phyloP scores from a whole-genome alignment of 2,797 vertebrate species.

The Lateolabrax maculatus region DNA sequence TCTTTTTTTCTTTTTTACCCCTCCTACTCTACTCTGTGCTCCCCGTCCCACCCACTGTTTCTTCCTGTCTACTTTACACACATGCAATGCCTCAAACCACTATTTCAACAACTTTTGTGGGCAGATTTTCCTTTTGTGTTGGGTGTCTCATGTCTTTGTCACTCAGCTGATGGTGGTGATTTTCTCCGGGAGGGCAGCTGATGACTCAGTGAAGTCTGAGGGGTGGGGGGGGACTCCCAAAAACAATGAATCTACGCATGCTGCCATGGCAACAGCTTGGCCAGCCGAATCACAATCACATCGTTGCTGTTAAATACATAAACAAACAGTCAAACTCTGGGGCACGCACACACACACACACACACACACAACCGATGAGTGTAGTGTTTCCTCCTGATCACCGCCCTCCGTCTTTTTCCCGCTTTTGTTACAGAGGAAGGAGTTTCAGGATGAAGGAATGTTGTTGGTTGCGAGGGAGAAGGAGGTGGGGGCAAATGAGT shows the following conservation, averaged over 20 bases:
- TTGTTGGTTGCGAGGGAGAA: conserved; percentile 61
- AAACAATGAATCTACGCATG: conserved; percentile 55
- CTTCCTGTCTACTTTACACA: conserved; percentile 29
- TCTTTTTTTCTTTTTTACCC: conserved; percentile 6
- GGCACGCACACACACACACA: background rate
- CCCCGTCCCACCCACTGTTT: conserved; percentile 10
- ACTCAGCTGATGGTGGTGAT: conserved; percentile 55
- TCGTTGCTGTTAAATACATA: conserved; percentile 27
- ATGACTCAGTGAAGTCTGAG: conserved; percentile 75
- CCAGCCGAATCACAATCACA: conserved; percentile 33
- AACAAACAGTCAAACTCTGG: conserved; percentile 22
- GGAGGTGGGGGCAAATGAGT: conserved; percentile 51
- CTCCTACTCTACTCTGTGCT: conserved; percentile 4
- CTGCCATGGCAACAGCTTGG: conserved; percentile 74
- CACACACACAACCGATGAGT: background rate
- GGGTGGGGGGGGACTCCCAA: conserved; percentile 67
- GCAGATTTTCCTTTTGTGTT: conserved; percentile 40
- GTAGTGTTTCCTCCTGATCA: conserved; percentile 40
- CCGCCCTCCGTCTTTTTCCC: conserved; percentile 64
- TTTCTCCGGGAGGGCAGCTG: conserved; percentile 30
- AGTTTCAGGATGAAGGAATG: conserved; percentile 77
- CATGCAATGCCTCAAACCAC: conserved; percentile 27
- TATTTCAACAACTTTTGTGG: conserved; percentile 51
- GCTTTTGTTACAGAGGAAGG: conserved; percentile 66
- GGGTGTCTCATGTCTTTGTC: conserved; percentile 56